Conservation (phyloP, 2,113 vertebrate species). For the Micronycteris hirsuta region DNA sequence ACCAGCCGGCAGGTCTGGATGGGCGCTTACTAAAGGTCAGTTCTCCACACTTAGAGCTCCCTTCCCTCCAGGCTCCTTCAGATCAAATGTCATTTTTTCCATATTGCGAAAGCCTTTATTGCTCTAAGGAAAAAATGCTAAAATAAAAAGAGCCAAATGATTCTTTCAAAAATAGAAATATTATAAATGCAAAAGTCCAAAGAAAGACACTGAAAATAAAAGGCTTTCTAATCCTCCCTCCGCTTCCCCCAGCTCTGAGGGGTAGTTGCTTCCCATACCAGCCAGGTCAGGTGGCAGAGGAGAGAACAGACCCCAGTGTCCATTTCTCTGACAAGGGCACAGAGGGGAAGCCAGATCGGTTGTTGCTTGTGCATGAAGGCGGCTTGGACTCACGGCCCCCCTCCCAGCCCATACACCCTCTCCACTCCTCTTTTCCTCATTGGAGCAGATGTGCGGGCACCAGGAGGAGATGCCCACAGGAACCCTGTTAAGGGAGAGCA, state of each 20-base stretch:
- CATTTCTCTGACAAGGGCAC: neutral
- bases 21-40: conserved; percentile 26
- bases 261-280: neutral
- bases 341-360: neutral
- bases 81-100: conserved; percentile 48
- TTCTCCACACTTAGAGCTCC: neutral
- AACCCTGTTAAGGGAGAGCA: neutral
- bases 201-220: conserved; percentile 27
- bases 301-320: neutral
- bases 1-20: neutral
- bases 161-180: conserved; percentile 54
- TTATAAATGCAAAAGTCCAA: conserved; percentile 42
- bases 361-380: neutral
- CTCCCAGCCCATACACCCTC: neutral
- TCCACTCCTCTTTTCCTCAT: neutral
- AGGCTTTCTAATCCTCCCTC: neutral
- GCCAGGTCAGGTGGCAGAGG: neutral
- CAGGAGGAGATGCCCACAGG: neutral
- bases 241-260: neutral
- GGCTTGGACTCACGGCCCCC: neutral
- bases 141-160: conserved; percentile 19
- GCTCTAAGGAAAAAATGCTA: conserved; percentile 42
- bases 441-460: neutral
- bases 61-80: neutral
- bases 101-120: conserved; percentile 24